A percentile compares a stretch with the other conserved stretches of the same genome.
These are phyloP conservation scores for Fissipunctia ypsillon DNA, from an alignment of 2,888 invertebrate species.

Conservation along the genomic window DNA sequence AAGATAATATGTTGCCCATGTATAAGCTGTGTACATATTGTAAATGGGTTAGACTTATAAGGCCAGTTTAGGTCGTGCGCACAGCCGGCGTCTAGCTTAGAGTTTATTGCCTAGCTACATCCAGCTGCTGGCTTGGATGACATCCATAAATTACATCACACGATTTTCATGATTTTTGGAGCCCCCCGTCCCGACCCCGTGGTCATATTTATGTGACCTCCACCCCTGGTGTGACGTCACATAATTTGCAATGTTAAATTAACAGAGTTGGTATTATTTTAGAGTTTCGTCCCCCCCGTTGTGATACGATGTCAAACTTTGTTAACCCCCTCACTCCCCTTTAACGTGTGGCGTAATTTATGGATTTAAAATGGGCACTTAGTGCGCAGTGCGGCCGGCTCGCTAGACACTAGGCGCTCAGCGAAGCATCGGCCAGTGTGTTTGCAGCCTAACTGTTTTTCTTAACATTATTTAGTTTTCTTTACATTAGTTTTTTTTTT, in stretches of 20 bases:
- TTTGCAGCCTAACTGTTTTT: not conserved
- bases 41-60: slow-evolving; percentile 1
- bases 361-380: not conserved
- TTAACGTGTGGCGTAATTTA: not conserved
- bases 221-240: not conserved
- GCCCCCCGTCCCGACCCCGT: too few species aligned
- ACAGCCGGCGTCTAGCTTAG: not conserved
- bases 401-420: not conserved
- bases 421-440: not conserved
- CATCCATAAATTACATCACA: not conserved
- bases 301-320: not conserved
- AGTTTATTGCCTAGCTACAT: not conserved
- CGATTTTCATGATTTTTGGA: not conserved
- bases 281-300: not conserved
- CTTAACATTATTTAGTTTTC: too few species aligned
- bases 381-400: not conserved
- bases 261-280: not conserved
- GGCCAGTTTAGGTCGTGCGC: not conserved
- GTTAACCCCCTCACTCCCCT: not conserved
- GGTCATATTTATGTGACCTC: not conserved
- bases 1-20: not conserved
- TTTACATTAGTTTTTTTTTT: too few species aligned
- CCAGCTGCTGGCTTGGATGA: not conserved
- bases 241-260: too few species aligned
- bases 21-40: slow-evolving; percentile 16